Evolutionary conservation across 2,888 invertebrate species (phyloP), one percentile per base, ranked within the genome.

Genomic region (Helleia helle): DNA sequence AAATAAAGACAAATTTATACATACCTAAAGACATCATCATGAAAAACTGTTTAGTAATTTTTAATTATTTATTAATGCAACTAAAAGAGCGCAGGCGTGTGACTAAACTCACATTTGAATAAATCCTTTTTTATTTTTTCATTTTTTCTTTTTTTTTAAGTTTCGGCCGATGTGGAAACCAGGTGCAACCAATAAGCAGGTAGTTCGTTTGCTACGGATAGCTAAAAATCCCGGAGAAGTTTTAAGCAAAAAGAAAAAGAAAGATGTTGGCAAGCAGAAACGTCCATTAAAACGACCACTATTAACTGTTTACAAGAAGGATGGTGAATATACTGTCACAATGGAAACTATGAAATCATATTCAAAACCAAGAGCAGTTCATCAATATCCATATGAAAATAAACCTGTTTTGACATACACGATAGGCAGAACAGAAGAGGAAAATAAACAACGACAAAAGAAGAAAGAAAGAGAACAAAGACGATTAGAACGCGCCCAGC

Each of bases 341-440:
- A 72, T 86, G 75, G 84, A 84, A 58, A 79, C 77, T 1, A 76
- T 84, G 75, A 84, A 71, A 56, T 44, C 57, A 4, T 79, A 65
- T 46, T 3, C 51, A 4, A 79, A 67, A 48, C 69, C 62, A 5
- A 65, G 85, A 54, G 54, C 67, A 30, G 44, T 70, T 3, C 77
- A 76, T 45, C 79, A 84, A 48, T 56, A 66, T 39, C 85, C 85
- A 0, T 86, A 72, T 54, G 81, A 84, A 56, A 81, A 84, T 29
- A 81, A 77, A 49, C 71, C 71, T 27, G 51, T 71, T 6, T 31
- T 79, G 2, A 73, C 71, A 1, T 84, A 73, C 42, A 76, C 69
- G 2, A 65, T 84, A 47, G 84, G 84, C 4, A 70, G 84, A 47
- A 83, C 80, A 6, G 74, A 74, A 2, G 77, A 75, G 54, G 84